A percentile compares a stretch with the other conserved stretches of the same genome.
Evolutionary conservation across 2,888 invertebrate genomes (phyloP).

Genomic region (Cosmia pyralina): DNA sequence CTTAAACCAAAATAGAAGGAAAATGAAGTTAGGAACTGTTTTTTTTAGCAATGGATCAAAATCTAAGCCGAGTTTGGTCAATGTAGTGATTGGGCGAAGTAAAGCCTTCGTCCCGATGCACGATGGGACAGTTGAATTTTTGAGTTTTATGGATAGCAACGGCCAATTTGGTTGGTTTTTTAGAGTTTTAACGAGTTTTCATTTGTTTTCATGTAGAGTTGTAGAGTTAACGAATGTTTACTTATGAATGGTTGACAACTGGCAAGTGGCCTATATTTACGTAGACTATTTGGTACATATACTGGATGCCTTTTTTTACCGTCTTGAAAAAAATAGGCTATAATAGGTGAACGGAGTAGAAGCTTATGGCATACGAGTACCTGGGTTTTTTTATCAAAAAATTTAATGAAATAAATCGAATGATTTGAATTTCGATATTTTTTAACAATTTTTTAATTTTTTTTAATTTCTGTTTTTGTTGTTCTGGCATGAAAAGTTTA

Average conservation of each 20-base stretch:
- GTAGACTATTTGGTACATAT: constrained; percentile 8
- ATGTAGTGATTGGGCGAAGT: not conserved
- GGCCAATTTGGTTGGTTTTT: constrained; percentile 6
- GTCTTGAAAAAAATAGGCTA: no score
- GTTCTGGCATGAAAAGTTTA: no score
- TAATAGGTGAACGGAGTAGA: no score
- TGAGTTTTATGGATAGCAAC: constrained; percentile 9
- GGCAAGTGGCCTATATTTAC: not conserved
- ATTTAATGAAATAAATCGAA: no score
- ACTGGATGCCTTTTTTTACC: no score
- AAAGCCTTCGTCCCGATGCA: not conserved
- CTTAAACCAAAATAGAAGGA: not conserved
- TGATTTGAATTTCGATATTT: no score
- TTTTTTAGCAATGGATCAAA: not conserved
- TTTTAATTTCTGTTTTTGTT: no score
- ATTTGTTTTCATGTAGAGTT: not conserved
- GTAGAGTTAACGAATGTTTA: not conserved
- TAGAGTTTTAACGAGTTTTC: constrained; percentile 18
- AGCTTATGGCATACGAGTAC: no score
- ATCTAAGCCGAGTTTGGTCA: not conserved
- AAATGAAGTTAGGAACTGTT: not conserved
- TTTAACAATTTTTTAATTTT: no score
- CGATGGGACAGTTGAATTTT: constrained; percentile 16
- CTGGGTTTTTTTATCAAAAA: no score
- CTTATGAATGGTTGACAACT: not conserved